Conservation (phyloP, 1,140 invertebrate species). For the Helicorthomorpha holstii region DNA sequence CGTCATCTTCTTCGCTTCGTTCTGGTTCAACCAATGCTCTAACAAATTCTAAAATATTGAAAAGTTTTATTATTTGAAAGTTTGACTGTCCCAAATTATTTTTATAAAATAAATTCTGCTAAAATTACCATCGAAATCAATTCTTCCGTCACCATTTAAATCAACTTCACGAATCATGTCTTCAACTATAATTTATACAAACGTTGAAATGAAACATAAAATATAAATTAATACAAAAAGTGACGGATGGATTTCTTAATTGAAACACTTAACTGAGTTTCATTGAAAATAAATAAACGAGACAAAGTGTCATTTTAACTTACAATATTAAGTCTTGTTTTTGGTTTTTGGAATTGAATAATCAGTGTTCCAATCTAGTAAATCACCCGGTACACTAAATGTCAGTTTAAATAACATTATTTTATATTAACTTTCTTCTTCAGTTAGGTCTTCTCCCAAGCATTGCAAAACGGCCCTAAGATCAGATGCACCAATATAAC, state of each 20-base stretch:
- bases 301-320: conserved; percentile 8
- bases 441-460: conserved; percentile 62
- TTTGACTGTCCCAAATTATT: neutral
- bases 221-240: too few relatives aligned
- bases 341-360: too few relatives aligned
- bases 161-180: conserved; percentile 87
- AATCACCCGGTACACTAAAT: too few relatives aligned
- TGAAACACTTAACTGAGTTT: too few relatives aligned
- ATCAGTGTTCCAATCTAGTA: too few relatives aligned
- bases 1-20: conserved; percentile 52
- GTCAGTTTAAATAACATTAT: too few relatives aligned
- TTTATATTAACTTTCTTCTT: conserved; percentile 71
- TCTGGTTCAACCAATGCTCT: conserved; percentile 62
- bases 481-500: conserved; percentile 70
- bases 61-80: conserved; percentile 5
- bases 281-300: too few relatives aligned
- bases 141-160: conserved; percentile 70
- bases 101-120: neutral
- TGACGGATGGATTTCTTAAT: too few relatives aligned
- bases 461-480: conserved; percentile 64
- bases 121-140: conserved; percentile 64
- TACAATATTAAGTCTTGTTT: too few relatives aligned
- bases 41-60: conserved; percentile 48
- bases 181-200: too few relatives aligned
- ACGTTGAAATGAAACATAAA: too few relatives aligned